These are phyloP conservation scores for Alosa sapidissima DNA, from an alignment of 2,797 vertebrate species.

Conservation along the genomic window DNA sequence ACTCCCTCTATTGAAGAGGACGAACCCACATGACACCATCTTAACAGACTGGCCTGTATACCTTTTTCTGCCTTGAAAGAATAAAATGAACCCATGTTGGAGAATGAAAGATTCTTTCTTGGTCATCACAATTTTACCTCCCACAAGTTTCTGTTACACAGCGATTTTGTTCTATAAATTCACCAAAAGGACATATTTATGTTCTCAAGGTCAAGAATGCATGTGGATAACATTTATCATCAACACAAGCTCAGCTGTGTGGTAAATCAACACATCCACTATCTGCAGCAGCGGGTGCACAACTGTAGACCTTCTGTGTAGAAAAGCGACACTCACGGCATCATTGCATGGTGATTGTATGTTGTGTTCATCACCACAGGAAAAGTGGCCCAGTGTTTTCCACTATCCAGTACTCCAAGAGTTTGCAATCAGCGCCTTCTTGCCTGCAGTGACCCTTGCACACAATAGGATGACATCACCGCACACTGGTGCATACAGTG, in stretches of 20 bases:
- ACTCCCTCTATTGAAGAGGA: neutral
- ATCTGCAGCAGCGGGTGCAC: neutral
- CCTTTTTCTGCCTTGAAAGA: neutral
- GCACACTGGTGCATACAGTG: neutral
- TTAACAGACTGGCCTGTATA: neutral
- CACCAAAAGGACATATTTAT: neutral
- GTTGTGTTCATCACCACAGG: neutral
- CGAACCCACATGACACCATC: constrained; percentile 3
- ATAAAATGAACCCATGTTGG: neutral
- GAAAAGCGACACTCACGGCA: neutral
- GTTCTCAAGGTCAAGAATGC: neutral
- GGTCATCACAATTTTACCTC: neutral
- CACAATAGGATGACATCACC: constrained; percentile 21
- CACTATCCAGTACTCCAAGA: constrained; percentile 1
- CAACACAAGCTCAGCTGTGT: neutral
- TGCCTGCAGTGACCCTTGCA: neutral
- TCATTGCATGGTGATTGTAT: neutral
- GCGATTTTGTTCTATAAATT: neutral
- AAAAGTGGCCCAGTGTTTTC: neutral
- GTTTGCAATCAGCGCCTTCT: neutral
- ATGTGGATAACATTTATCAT: neutral
- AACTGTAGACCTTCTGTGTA: neutral
- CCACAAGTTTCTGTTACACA: neutral
- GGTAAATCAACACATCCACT: neutral
- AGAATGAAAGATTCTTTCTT: neutral